These are phyloP conservation scores for Propithecus coquereli DNA, from an alignment of 2,113 vertebrate species.

Conservation along the genomic window DNA sequence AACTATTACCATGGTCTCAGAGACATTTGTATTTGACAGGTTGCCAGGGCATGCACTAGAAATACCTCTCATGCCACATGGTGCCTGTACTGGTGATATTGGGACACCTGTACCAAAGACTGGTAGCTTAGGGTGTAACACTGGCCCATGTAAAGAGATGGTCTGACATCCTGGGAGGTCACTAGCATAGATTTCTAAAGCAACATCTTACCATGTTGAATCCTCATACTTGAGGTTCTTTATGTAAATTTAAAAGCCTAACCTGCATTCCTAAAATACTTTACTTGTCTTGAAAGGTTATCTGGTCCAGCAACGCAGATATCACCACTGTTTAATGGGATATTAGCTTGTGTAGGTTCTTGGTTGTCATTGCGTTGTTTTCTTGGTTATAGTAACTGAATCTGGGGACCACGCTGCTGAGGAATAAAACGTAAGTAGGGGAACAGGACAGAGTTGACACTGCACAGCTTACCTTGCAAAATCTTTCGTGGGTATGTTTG, in stretches of 20 bases:
- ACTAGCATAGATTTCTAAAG: neutral
- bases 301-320: neutral
- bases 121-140: neutral
- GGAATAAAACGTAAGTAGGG: neutral
- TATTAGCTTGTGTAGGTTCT: neutral
- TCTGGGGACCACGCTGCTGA: neutral
- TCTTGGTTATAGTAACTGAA: neutral
- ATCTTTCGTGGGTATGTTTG: neutral
- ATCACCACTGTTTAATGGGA: neutral
- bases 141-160: neutral
- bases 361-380: neutral
- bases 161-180: neutral
- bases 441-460: neutral
- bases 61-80: neutral
- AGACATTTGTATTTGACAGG: neutral
- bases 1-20: neutral
- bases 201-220: neutral
- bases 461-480: neutral
- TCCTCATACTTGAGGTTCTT: neutral
- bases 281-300: neutral
- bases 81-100: neutral
- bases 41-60: neutral
- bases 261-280: neutral
- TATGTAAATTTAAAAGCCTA: neutral
- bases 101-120: neutral